phyloP scores from a whole-genome alignment of 2,113 vertebrate species.

The Columba livia region DNA sequence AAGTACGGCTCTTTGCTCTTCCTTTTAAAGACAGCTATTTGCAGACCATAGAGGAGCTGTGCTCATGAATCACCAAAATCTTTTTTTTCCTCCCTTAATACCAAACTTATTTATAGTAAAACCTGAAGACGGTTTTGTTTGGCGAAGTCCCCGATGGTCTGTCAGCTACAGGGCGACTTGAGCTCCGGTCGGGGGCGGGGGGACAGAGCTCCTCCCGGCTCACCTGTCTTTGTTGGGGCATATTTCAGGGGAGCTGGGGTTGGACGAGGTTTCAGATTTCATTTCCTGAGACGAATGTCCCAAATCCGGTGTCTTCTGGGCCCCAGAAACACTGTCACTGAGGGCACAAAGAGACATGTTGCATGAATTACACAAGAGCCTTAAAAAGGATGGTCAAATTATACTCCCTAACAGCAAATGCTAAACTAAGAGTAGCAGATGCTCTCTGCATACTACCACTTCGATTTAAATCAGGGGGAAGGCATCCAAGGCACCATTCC shows the following conservation, averaged over 20 bases:
- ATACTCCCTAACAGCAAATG: neutral
- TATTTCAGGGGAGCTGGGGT: conserved; percentile 94
- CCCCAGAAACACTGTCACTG: conserved; percentile 82
- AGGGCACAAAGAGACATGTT: neutral
- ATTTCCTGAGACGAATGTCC: conserved; percentile 86
- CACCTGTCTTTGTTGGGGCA: conserved; percentile 91
- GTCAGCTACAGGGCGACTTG: neutral
- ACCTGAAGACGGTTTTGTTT: neutral
- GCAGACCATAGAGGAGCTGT: neutral
- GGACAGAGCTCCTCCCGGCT: neutral
- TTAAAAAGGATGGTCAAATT: neutral
- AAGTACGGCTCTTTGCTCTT: neutral
- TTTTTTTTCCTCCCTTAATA: neutral
- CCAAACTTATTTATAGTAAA: neutral
- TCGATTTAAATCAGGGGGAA: neutral
- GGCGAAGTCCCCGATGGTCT: neutral
- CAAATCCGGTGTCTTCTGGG: conserved; percentile 84
- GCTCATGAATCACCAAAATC: neutral
- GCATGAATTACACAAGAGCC: rapidly evolving
- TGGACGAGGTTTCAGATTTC: conserved; percentile 87
- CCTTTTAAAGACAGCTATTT: neutral
- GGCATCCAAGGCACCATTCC: neutral
- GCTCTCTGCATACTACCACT: neutral
- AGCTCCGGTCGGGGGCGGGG: neutral
- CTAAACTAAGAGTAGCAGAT: neutral